These are phyloP conservation scores for Amblyjoppa proteus DNA, from an alignment of 2,888 invertebrate genomes.

Conservation along the genomic window DNA sequence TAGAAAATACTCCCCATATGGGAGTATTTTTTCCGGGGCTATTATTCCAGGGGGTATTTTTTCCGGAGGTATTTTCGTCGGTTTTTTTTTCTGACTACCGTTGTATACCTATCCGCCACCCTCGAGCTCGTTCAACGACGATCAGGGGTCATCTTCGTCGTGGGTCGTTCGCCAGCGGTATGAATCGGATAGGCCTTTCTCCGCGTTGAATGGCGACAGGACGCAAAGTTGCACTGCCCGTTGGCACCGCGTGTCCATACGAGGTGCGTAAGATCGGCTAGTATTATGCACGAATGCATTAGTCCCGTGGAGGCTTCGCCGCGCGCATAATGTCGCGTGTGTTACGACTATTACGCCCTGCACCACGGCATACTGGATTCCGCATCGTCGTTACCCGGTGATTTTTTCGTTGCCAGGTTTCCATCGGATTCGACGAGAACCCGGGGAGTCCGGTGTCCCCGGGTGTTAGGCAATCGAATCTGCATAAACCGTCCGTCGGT, in stretches of 20 bases:
- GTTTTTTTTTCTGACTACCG: neutral
- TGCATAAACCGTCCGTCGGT: conserved; percentile 49
- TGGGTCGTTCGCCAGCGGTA: neutral
- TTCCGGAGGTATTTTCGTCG: too few species aligned
- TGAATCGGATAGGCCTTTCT: neutral
- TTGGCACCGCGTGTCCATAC: conserved; percentile 1
- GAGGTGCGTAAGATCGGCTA: conserved; percentile 46
- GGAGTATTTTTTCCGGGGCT: too few species aligned
- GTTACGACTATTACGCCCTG: conserved; percentile 71
- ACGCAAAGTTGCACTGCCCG: conserved; percentile 47
- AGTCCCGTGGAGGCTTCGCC: conserved; percentile 28
- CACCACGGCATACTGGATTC: conserved; percentile 30
- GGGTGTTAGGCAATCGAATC: conserved; percentile 40
- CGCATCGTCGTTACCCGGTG: conserved; percentile 50
- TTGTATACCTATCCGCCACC: too few species aligned
- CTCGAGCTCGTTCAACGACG: too few species aligned
- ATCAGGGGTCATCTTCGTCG: too few species aligned
- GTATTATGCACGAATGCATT: conserved; percentile 59
- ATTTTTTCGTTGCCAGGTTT: neutral
- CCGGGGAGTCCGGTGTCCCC: conserved; percentile 14
- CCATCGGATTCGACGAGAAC: conserved; percentile 31
- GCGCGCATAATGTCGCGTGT: conserved; percentile 77
- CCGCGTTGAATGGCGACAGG: conserved; percentile 5
- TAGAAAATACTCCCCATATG: too few species aligned
- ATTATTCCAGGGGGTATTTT: too few species aligned